Evolutionary conservation across 1,140 invertebrate species (phyloP), one percentile per base, ranked within the genome.

Genomic region (Anoplolepis gracilipes): DNA sequence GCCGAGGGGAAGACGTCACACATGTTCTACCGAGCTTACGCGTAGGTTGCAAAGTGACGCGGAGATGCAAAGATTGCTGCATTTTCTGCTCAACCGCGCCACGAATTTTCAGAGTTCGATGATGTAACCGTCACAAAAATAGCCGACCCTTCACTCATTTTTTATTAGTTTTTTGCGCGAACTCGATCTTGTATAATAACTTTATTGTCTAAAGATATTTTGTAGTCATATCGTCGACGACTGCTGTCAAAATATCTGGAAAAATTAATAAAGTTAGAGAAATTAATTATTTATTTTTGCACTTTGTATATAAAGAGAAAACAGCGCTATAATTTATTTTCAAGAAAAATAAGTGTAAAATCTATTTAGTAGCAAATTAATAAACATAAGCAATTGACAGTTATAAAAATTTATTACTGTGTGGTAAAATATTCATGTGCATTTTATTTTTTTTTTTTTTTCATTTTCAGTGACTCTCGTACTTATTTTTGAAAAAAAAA

Each of bases 31-130:
- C 42, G 10, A 49, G 39, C 2, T 76, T 76, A 61, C 57, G 22
- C 57, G 22, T 69, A 49, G 30, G 25, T 42, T 7, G 36, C 30
- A 6, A 62, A 84, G 13, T 57, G 42, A 84, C 19, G 22, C 33
- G 22, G 13, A 65, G 61, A 65, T 76, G 30, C 59, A n/a, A 62
- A 42, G 13, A 64, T 84, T 49, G 13, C 30, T 4, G 42, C 30
- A n/a, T 42, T 42, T 69, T 73, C 53, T 72, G 67, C 25, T 59
- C 36, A 59, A 72, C 2, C 7, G 25, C 46, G 22, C 10, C 7
- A 28, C 42, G 39, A 72, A 82, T 73, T 73, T 81, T 81, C 25
- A n/a, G n/a, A 13, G 36, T 59, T 8, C 19, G 59, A 10, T 73
- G 39, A 61, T 59, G 36, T 81, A 73, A 82, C 4, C 8, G 36